Base-by-base conservation (phyloP, 2,113 vertebrate species). In the Axis porcinus region DNA sequence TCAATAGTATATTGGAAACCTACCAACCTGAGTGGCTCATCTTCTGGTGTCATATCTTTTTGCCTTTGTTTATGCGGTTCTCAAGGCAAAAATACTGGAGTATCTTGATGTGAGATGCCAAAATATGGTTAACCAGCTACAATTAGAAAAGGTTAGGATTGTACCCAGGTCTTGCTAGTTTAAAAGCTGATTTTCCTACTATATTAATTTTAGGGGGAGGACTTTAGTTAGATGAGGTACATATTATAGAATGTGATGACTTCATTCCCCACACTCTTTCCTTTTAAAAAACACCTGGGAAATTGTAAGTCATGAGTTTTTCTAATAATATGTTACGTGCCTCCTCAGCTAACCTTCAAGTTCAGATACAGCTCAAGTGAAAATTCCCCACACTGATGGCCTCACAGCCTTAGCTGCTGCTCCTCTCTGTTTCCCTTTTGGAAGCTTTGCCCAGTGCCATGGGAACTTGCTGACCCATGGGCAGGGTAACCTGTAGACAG, bases 351-450 rank as follows among this genome's bases (percentile, higher is more conserved):
- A 82, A 62, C 1, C 23, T 40, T 11, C 23, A 40, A 52, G 17
- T 74, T 91, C 52, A 45, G 6, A 30, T 33, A 13, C 7, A 64
- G 10, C 23, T 15, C n/a, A 57, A 82, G n/a, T 2, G 8, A 81
- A 45, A 9, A 40, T 45, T 28, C 64, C 10, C 12, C 30, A 13
- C 16, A 6, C 13, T 2, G 15, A 11, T 4, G 58, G n/a, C 30
- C 43, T 33, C 21, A 9, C 2, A 23, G 8, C 12, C 28, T n/a
- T 6, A 40, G 36, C 1, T 45, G 40, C 15, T n/a, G 9, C 0
- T 28, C 5, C 2, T 47, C 36, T 91, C 43, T 67, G 28, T 55
- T 64, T 95, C 33, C 21, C 40, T 82, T 16, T 13, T 86, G 27
- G 30, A 9, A 17, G 12, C 25, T 78, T 62, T 28, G 43, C 21